Evolutionary conservation across 2,888 invertebrate genomes (phyloP), one percentile per base, ranked within the genome.

Genomic region (Subacronicta megacephala): DNA sequence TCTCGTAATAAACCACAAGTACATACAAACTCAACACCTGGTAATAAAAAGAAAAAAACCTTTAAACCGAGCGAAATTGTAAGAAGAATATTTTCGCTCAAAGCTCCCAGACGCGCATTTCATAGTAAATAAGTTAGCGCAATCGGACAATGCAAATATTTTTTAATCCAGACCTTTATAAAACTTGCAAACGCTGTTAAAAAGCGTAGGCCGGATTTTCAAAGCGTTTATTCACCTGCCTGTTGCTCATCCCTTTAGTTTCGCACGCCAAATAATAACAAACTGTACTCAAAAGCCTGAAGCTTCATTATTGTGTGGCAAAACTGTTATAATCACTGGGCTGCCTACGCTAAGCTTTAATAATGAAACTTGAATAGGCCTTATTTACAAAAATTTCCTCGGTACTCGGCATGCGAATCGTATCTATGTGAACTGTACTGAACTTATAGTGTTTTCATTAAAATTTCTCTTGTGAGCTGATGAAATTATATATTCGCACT

Each of bases 171-270:
- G 49, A 18, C 64, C 59, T 64, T 60, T 68, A 58, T 43, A 55
- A 72, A 75, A 61, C 53, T 60, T 57, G 58, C 58, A 35, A 23
- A 41, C 52, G 52, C 46, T 44, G 50, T 36, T 65, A 57, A 66
- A 75, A 62, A 62, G 59, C 53, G 13, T 41, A 62, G 56, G 38
- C 62, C 45, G 64, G 61, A 53, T 64, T 71, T 77, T 65, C 59
- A 69, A 61, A 61, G 76, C 64, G 43, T 62, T 63, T 69, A 72
- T 74, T 65, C 67, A 76, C 61, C 67, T 67, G 77, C 81, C 78
- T 83, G 82, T 83, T 82, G 83, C 75, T 75, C 68, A 58, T 64
- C 56, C 58, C 49, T 63, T 76, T 52, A 60, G 36, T 52, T 50
- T 35, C 17, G 41, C n/a, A 13, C 29, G 3, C 7, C 49, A 51